Base-by-base conservation (phyloP, 2,113 vertebrate species). In the Opisthocomus hoazin region DNA sequence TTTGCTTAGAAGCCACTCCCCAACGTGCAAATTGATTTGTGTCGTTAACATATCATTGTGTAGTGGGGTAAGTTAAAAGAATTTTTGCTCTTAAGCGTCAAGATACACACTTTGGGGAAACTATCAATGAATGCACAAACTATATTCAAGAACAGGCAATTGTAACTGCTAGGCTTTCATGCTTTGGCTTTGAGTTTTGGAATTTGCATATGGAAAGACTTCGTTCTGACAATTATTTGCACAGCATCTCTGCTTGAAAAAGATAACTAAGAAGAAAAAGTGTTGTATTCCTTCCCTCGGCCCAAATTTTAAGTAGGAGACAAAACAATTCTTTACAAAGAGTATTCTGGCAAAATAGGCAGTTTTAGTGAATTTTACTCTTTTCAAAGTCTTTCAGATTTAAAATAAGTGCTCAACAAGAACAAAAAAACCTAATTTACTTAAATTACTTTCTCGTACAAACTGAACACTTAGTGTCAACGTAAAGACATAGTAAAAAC, bases 181-280 rank as follows among this genome's bases (percentile, higher is more conserved):
- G 86, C 43, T 90, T 74, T 6, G 10, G 43, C n/a, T 87, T 43
- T 70, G 29, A 94, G 73, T 75, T 84, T 66, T 20, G 51, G 36
- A 78, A 94, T 92, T 87, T 89, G 56, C 91, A 95, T 43, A 56
- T 18, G 24, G 85, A 78, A 96, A 89, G 43, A 57, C 64, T 53
- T 92, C 8, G 1, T 70, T 73, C 54, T 43, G 58, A 74, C 37
- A 63, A 58, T 69, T 89, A 86, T 20, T 84, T 81, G 73, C 39
- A 89, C 2, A 34, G 69, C 15, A 58, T 68, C 65, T 65, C 95
- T 96, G 91, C 84, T 75, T 92, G 89, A 78, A 81, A 92, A 87
- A 92, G 96, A 92, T 95, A 96, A 94, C 58, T 53, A 50, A 27
- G 84, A 65, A 83, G 76, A 92, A 87, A 70, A 92, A 92, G 26